Evolutionary conservation across 2,113 vertebrate species (phyloP).

Genomic region (Eurypyga helias): DNA sequence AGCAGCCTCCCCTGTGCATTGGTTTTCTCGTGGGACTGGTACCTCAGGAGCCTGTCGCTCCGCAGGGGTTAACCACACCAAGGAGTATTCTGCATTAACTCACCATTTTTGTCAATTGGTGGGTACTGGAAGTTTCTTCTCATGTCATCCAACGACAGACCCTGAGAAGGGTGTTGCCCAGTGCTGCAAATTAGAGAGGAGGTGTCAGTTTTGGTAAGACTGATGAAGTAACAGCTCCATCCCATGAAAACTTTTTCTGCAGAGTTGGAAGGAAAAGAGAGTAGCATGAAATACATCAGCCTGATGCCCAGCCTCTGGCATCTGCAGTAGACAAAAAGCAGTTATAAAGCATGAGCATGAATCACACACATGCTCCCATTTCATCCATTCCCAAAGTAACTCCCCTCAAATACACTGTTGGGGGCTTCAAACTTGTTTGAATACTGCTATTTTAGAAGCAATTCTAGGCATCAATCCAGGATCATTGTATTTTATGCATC

Average conservation of each 20-base stretch:
- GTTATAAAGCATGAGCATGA: not conserved
- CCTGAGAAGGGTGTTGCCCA: conserved; percentile 77
- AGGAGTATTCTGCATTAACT: not conserved
- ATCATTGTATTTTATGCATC: conserved; percentile 13
- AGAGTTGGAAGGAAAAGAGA: not conserved
- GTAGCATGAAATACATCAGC: not conserved
- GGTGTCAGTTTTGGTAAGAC: not conserved
- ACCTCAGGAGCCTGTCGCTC: not conserved
- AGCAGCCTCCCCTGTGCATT: not conserved
- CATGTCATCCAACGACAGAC: conserved; percentile 87
- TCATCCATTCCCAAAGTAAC: not conserved
- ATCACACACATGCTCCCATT: no score
- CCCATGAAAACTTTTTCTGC: not conserved
- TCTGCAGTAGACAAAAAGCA: not conserved
- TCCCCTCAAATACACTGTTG: not conserved
- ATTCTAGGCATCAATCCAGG: not conserved
- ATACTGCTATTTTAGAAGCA: not conserved
- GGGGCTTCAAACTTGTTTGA: not conserved
- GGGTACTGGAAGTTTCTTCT: conserved; percentile 86
- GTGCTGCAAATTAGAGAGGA: conserved; percentile 70
- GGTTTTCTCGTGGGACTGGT: not conserved
- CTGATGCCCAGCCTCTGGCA: not conserved
- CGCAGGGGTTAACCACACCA: not conserved
- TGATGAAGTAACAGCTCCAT: not conserved
- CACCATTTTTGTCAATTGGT: conserved; percentile 88